Evolutionary conservation across 2,113 vertebrate genomes (phyloP).

Genomic region (Stigmatopora nigra): DNA sequence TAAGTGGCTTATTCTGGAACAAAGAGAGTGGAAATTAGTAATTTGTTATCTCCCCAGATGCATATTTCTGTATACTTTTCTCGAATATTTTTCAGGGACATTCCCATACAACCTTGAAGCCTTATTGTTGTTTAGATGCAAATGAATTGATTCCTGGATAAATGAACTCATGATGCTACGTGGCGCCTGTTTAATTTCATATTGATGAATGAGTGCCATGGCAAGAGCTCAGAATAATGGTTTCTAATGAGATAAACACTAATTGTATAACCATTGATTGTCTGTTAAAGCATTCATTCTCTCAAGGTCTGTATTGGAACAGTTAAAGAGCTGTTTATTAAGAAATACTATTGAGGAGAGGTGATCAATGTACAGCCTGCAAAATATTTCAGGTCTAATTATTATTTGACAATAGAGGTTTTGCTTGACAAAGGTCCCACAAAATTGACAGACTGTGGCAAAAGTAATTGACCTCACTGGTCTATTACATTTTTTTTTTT

Average conservation of each 20-base stretch:
- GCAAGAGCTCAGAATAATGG: conserved; percentile 51
- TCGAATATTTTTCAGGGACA: conserved; percentile 12
- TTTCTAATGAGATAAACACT: conserved; percentile 56
- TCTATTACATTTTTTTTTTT: too few relatives aligned
- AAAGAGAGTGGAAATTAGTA: conserved; percentile 43
- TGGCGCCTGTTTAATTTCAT: conserved; percentile 63
- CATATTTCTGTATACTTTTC: neutral
- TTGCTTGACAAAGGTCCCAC: too few relatives aligned
- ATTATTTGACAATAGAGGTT: too few relatives aligned
- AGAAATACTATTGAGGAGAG: neutral
- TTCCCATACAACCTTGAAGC: conserved; percentile 22
- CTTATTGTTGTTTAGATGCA: conserved; percentile 29
- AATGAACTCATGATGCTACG: conserved; percentile 59
- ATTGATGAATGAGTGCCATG: conserved; percentile 57
- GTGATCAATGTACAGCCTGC: neutral
- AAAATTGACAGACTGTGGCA: too few relatives aligned
- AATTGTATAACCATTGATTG: conserved; percentile 57
- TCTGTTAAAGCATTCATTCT: conserved; percentile 25
- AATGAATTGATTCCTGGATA: conserved; percentile 58
- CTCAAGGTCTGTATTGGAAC: conserved; percentile 22
- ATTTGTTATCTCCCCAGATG: conserved; percentile 31
- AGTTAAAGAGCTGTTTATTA: conserved; percentile 14
- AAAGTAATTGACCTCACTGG: too few relatives aligned
- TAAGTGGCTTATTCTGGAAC: conserved; percentile 44
- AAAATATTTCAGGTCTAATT: neutral